Evolutionary conservation across 2,888 invertebrate species (phyloP), one percentile per base, ranked within the genome.

Genomic region (Chromoteleia sp.): DNA sequence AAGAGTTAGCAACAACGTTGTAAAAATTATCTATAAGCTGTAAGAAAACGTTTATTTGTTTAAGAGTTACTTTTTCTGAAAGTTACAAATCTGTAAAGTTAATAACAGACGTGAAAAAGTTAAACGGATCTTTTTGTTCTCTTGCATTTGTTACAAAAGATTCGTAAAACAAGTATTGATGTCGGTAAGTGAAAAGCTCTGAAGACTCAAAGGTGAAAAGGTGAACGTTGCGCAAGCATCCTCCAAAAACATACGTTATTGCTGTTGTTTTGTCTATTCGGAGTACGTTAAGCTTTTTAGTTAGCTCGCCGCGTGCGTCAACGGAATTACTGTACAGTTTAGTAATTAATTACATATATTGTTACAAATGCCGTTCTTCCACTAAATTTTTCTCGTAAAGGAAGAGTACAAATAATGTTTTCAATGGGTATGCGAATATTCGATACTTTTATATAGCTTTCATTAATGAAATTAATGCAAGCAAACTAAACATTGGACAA

Each of bases 331-430:
- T 45, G 65, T 65, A 41, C 65, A 61, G 67, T 79, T 59, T 61
- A 52, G 56, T 79, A 74, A 74, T 79, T 74, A 79, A 74, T 74
- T 63, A 79, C 68, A 43, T 45, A 59, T 65, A 73, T 52, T 63
- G 54, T 74, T 63, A 33, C 43, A 36, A 54, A 36, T 17, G 45
- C 56, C 33, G 45, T 63, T 45, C 59, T 43, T 12, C 52, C 73
- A 17, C 52, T 36, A 12, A 12, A 71, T 50, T 48, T 74, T 74
- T 63, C 61, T 15, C 59, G 17, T 15, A 14, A 14, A 63, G 14
- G 6, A 25, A 36, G 29, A 58, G 33, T 52, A 63, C 56, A 63
- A 74, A 45, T 52, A 65, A 17, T 63, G 12, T 52, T 54, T 63
- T 71, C 4, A 8, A 3, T 45, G 6, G 1, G 25, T n/a, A 43